Evolutionary conservation across 2,113 vertebrate species (phyloP), one percentile per base, ranked within the genome.

Genomic region (Acanthochromis polyacanthus): DNA sequence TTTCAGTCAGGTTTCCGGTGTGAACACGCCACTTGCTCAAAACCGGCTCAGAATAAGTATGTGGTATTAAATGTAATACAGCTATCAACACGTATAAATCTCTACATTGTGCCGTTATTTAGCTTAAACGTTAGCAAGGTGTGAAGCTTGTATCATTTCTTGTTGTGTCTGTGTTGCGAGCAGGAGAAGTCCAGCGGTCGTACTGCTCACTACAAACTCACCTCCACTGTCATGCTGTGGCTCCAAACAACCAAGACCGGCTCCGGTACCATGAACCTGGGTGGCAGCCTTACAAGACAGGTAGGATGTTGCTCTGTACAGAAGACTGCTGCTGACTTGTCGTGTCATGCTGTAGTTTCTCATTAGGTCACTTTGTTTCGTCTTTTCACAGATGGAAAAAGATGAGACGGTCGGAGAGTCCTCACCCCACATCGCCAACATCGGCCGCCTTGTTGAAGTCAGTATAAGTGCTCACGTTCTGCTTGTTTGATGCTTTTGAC

Each of bases 181-280:
- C 78, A 99, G 97, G 98, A 99, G 93, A 99, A 99, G 82, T 98
- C 98, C 81, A 99, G 97, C 0, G 98, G 98, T n/a, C 98, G 98
- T 12, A 98, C 96, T 0, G 98, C 98, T 87, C 98, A 99, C 91
- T 99, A 99, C 93, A 99, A 99, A 94, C 95, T 99, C 95, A 99
- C 98, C 92, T 99, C 98, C 85, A 99, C 98, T 0, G 98, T 99
- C 92, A 99, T 99, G 98, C 95, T 99, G 80, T 99, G 98, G 98
- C 96, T 99, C 91, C 98, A 99, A 88, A 99, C 98, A 80, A 99
- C 98, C 61, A 99, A 99, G 87, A 96, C 96, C 0, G 97, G 96
- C 75, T 99, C 98, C 0, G 98, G 98, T 48, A 99, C 98, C 84
- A 99, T 99, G 97, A 99, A 99, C 94, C 95, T 99, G 0, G 97